Base-by-base conservation (phyloP, 2,888 invertebrate species). In the Ormia ochracea region DNA sequence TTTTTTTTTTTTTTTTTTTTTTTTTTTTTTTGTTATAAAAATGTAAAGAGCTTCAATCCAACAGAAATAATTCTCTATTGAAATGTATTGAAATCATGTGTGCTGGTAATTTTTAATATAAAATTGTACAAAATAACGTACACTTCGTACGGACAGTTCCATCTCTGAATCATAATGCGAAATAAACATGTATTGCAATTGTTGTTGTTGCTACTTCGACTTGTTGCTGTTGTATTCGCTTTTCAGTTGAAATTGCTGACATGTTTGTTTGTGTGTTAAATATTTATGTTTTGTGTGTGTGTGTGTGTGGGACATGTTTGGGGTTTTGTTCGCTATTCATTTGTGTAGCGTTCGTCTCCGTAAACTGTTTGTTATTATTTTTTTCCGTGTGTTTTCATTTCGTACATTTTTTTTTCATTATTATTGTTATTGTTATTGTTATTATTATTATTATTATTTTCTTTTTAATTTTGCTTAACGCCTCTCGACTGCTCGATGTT, bases 401-500 rank as follows among this genome's bases (percentile, higher is more conserved):
- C 45, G 38, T 58, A 10, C 17, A 1, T 19, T 69, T 56, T 54
- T 31, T 50, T 45, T 61, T 66, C 78, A 26, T 78, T 73, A 76
- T 76, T 26, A 73, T 63, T 63, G 33, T 56, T 33, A 31, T 45
- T 65, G n/a, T 23, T 56, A n/a, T n/a, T n/a, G n/a, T n/a, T 81
- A 26, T 78, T 73, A 76, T 76, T 26, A 73, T 63, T 63, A 48
- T 56, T 33, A 31, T 45, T 65, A 19, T 23, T 56, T 68, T 61
- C 48, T 58, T 82, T 50, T 79, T 70, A 73, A 65, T 56, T 54
- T 77, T 41, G 45, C 73, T 77, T 78, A 72, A 77, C 80, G 78
- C 58, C 52, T 79, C 69, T 69, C 70, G 70, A 66, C 65, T 52
- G 72, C 65, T 81, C 81, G 80, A 63, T 73, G 80, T 80, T 82